Conservation (phyloP, 2,888 invertebrate species). For the Rhagonycha lutea region DNA sequence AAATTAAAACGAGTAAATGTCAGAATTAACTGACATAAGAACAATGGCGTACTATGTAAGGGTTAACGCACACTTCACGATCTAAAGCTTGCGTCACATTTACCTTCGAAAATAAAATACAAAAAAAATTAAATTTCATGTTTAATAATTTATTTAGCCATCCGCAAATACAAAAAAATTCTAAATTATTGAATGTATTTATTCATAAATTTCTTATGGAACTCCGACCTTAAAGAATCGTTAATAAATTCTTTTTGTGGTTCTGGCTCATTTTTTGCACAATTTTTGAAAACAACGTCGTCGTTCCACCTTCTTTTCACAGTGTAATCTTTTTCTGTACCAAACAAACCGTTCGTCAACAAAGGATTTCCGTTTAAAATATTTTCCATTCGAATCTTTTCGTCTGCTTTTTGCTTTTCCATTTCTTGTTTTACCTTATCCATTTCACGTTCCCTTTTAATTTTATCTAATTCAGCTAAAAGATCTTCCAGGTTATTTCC, state of each 20-base stretch:
- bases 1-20: not conserved
- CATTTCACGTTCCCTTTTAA: not conserved
- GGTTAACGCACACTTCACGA: not conserved
- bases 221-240: not conserved
- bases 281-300: not conserved
- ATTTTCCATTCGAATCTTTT: not conserved
- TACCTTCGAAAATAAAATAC: no score
- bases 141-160: no score
- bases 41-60: not conserved
- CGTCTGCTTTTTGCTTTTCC: not conserved
- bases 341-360: not conserved
- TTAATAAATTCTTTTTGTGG: not conserved
- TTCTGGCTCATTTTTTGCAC: not conserved
- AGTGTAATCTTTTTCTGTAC: not conserved
- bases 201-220: not conserved
- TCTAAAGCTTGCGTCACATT: not conserved
- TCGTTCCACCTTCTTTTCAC: not conserved
- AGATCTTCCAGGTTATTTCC: not conserved
- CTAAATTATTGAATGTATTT: not conserved
- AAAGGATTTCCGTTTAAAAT: not conserved
- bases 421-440: not conserved
- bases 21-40: not conserved
- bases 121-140: no score
- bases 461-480: not conserved
- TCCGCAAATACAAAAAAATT: no score